Conservation (phyloP, 1,140 invertebrate species). For the Oreohelix idahoensis region DNA sequence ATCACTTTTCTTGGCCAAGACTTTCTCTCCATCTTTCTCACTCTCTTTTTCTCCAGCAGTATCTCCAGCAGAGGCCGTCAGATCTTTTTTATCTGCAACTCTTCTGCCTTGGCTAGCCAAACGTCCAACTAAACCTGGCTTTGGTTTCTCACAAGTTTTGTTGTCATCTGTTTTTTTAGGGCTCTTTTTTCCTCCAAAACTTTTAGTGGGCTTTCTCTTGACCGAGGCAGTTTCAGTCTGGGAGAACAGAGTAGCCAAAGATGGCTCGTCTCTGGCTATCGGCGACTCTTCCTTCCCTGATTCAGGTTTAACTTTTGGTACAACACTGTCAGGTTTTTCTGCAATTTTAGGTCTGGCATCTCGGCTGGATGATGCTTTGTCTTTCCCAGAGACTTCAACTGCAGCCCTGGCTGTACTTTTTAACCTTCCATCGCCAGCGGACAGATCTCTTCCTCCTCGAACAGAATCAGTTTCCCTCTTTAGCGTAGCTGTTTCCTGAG, state of each 20-base stretch:
- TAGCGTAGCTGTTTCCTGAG: neutral
- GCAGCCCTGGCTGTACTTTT: neutral
- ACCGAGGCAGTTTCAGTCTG: constrained; percentile 26
- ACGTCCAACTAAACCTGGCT: neutral
- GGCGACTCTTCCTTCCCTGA: constrained; percentile 22
- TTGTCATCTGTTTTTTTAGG: constrained; percentile 21
- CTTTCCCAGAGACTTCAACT: neutral
- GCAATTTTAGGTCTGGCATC: neutral
- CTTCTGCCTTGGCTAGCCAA: neutral
- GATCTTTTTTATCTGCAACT: neutral
- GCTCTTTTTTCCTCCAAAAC: constrained; percentile 38
- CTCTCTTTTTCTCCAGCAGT: neutral
- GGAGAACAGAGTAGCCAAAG: constrained; percentile 24
- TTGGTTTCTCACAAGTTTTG: constrained; percentile 9
- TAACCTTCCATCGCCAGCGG: neutral
- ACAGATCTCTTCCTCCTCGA: neutral
- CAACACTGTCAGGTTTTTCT: neutral
- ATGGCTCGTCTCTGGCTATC: constrained; percentile 12
- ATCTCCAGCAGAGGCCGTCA: neutral
- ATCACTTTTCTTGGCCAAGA: neutral
- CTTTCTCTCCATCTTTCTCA: constrained; percentile 12
- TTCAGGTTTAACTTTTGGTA: neutral
- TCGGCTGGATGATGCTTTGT: neutral
- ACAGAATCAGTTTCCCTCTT: neutral
- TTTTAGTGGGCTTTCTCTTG: constrained; percentile 22